phyloP scores from a whole-genome alignment of 2,113 vertebrate genomes.

The Alosa alosa region DNA sequence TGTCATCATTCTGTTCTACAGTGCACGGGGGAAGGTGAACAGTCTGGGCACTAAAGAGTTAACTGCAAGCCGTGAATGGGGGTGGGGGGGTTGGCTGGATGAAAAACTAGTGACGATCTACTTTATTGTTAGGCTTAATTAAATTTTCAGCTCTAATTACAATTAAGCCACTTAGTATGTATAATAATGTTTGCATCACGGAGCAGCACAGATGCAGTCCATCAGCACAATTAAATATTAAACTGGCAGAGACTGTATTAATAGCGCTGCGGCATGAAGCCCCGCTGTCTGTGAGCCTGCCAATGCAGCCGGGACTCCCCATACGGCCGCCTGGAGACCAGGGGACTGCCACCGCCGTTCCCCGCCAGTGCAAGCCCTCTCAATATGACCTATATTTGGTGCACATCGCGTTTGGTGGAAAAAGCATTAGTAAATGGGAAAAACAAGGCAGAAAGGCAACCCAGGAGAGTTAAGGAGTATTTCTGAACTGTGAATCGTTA shows the following conservation, averaged over 20 bases:
- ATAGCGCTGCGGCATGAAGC: conserved; percentile 68
- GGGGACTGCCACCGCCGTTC: conserved; percentile 60
- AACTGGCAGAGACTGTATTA: conserved; percentile 78
- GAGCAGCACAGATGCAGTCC: conserved; percentile 83
- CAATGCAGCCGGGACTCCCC: conserved; percentile 57
- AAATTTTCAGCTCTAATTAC: conserved; percentile 83
- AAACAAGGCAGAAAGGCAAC: conserved; percentile 45
- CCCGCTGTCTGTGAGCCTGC: conserved; percentile 45
- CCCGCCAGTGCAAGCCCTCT: conserved; percentile 54
- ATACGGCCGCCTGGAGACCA: conserved; percentile 61
- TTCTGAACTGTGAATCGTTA: conserved; percentile 80
- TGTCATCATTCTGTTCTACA: not conserved
- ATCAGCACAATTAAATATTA: conserved; percentile 83
- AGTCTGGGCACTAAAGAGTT: not conserved
- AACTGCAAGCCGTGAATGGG: not conserved
- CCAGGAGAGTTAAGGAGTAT: conserved; percentile 72
- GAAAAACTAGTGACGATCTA: conserved; percentile 58
- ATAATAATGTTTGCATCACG: conserved; percentile 82
- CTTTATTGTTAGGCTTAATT: conserved; percentile 78
- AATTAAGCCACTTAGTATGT: conserved; percentile 83
- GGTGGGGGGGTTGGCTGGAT: conserved; percentile 29
- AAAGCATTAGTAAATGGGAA: conserved; percentile 64
- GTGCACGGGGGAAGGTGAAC: not conserved
- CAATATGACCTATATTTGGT: conserved; percentile 76
- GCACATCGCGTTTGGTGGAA: conserved; percentile 51